Percentiles rank a stretch among this genome's conserved stretches.
Conservation (phyloP, 2,797 vertebrate species). For the Cephalopachus bancanus region DNA sequence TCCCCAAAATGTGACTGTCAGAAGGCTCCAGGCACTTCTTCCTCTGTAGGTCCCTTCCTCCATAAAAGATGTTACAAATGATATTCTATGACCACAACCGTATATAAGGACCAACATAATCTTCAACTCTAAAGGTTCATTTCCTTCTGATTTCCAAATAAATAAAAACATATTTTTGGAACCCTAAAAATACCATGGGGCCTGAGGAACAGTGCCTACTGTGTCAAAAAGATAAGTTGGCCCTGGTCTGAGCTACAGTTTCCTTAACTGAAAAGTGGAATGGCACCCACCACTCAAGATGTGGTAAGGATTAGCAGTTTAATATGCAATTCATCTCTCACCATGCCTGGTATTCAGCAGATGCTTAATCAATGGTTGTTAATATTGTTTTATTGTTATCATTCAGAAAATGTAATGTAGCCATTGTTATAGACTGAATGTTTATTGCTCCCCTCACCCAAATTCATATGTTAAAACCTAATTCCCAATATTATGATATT, state of each 20-base stretch:
- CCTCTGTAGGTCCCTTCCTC: neutral
- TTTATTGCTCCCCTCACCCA: neutral
- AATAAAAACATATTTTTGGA: neutral
- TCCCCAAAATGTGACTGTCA: neutral
- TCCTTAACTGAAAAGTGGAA: neutral
- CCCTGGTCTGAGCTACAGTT: neutral
- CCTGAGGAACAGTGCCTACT: accelerated
- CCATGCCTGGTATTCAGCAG: neutral
- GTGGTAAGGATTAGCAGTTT: neutral
- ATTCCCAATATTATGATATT: neutral
- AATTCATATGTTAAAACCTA: neutral
- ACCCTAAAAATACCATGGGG: neutral
- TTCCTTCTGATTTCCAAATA: constrained; percentile 39
- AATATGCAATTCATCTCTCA: neutral
- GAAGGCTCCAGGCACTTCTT: neutral
- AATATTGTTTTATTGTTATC: neutral
- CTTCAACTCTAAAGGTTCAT: neutral
- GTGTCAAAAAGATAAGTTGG: accelerated
- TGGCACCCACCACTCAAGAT: neutral
- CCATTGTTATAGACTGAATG: neutral
- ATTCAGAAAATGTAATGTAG: neutral
- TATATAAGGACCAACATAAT: neutral
- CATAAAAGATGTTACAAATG: neutral
- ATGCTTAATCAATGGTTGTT: neutral
- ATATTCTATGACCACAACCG: neutral